Evolutionary conservation across 2,113 vertebrate species (phyloP), one percentile per base, ranked within the genome.

Genomic region (Perccottus glenii): DNA sequence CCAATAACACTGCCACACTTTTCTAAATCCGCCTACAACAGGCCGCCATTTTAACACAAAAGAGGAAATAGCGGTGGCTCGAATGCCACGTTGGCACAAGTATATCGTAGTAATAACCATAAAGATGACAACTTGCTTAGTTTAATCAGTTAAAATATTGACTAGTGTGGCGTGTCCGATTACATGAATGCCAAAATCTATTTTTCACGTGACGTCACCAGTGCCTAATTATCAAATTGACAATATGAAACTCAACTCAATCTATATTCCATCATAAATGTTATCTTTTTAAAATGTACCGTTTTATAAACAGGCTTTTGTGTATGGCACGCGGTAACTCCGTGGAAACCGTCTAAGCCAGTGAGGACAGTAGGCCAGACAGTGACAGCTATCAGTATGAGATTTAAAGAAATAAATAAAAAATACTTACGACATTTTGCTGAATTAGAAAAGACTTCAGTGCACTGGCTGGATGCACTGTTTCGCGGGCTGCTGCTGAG

Each of bases 391-490:
- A 16, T 65, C 5, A 0, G 19, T 32, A 53, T 4, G n/a, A n/a
- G n/a, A n/a, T n/a, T n/a, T n/a, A 0, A 6, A 6, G 27, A 0
- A 12, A 16, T 47, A 40, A 52, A 16, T 48, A 58, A 75, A 32
- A 0, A 40, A 75, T 88, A 93, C 92, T 93, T 89, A 93, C 92
- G 79, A 89, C 92, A 93, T 93, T 56, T 87, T 87, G 67, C 40
- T 83, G 80, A 85, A 85, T 85, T 60, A 74, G 81, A 84, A 83
- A 72, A 64, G 70, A 84, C 58, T 58, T 86, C 90, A 92, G 92
- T 93, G 92, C 92, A 91, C 91, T 88, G 62, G 70, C 42, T 77
- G 87, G 90, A 86, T 91, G 90, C 92, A 93, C 92, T 93, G 92
- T 82, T 77, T 77, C 48, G 86, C 62, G 83, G 84, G 75, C 70